Percentiles rank a stretch among this genome's conserved stretches.
Evolutionary conservation across 2,888 invertebrate genomes (phyloP).

Genomic region (Oscheius sp.): DNA sequence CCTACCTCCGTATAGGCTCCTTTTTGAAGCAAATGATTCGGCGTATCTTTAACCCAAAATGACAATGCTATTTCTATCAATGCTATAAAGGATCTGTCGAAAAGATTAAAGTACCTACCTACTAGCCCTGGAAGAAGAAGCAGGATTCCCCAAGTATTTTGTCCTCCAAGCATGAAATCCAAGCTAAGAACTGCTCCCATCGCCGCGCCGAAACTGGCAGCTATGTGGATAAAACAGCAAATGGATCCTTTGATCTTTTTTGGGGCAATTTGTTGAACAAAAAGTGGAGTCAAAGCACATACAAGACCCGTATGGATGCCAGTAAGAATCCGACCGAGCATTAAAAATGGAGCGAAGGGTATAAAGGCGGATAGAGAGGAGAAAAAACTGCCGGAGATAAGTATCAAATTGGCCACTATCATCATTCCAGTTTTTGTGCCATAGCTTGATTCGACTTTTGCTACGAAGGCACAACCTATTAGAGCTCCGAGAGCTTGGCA

Average conservation of each 20-base stretch:
- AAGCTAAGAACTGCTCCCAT: slow-evolving; percentile 62
- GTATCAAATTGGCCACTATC: slow-evolving; percentile 39
- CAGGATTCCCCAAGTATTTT: slow-evolving; percentile 54
- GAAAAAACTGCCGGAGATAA: slow-evolving; percentile 36
- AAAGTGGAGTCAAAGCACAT: slow-evolving; percentile 60
- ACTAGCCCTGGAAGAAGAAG: slow-evolving; percentile 54
- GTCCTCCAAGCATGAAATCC: slow-evolving; percentile 57
- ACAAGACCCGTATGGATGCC: slow-evolving; percentile 57
- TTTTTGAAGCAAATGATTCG: slow-evolving; percentile 54
- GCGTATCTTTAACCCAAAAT: slow-evolving; percentile 57
- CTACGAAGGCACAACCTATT: slow-evolving; percentile 54
- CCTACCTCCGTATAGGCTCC: slow-evolving; percentile 51
- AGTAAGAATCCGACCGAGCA: slow-evolving; percentile 46
- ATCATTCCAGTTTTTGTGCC: slow-evolving; percentile 49
- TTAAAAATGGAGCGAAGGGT: slow-evolving; percentile 45
- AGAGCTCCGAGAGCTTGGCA: slow-evolving; percentile 62
- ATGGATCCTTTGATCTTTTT: slow-evolving; percentile 60
- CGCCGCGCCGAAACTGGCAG: slow-evolving; percentile 62
- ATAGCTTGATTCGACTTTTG: slow-evolving; percentile 36
- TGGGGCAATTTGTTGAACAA: slow-evolving; percentile 61
- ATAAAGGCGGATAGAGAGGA: slow-evolving; percentile 42
- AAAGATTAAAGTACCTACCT: slow-evolving; percentile 24
- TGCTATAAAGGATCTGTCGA: neutral
- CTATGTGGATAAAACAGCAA: slow-evolving; percentile 62
- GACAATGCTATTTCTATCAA: neutral